A percentile compares a stretch with the other conserved stretches of the same genome.
phyloP scores from a whole-genome alignment of 1,140 invertebrate genomes.

The Solen grandis region DNA sequence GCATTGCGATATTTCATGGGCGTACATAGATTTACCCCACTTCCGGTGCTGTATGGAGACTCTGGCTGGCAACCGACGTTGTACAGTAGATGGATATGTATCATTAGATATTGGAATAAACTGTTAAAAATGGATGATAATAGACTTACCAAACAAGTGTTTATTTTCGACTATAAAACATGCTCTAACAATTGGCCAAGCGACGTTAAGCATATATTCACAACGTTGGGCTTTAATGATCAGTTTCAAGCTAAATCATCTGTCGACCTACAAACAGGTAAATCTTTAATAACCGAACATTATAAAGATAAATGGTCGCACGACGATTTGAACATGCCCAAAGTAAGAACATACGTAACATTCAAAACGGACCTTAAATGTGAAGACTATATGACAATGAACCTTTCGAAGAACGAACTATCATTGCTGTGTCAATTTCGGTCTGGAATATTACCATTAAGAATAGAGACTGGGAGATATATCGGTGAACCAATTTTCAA shows the following conservation, averaged over 20 bases:
- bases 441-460: conserved; percentile 31
- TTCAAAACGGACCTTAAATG: too few species aligned
- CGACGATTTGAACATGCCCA: neutral
- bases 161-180: neutral
- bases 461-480: conserved; percentile 51
- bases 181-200: conserved; percentile 12
- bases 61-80: conserved; percentile 1
- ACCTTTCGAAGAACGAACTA: conserved; percentile 5
- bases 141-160: conserved; percentile 3
- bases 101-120: conserved; percentile 12
- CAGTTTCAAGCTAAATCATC: neutral
- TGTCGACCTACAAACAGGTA: neutral
- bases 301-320: conserved; percentile 3
- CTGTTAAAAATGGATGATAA: too few species aligned
- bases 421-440: conserved; percentile 30
- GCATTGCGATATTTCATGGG: conserved; percentile 4
- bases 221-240: too few species aligned
- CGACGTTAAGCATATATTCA: conserved; percentile 1
- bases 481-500: conserved; percentile 17
- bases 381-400: too few species aligned
- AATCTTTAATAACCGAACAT: neutral
- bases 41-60: neutral
- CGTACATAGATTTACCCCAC: too few species aligned
- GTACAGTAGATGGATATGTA: conserved; percentile 1
- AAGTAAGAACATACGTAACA: too few species aligned